These are phyloP conservation scores for Papio anubis DNA, from an alignment of 2,113 vertebrate genomes.

Conservation along the genomic window DNA sequence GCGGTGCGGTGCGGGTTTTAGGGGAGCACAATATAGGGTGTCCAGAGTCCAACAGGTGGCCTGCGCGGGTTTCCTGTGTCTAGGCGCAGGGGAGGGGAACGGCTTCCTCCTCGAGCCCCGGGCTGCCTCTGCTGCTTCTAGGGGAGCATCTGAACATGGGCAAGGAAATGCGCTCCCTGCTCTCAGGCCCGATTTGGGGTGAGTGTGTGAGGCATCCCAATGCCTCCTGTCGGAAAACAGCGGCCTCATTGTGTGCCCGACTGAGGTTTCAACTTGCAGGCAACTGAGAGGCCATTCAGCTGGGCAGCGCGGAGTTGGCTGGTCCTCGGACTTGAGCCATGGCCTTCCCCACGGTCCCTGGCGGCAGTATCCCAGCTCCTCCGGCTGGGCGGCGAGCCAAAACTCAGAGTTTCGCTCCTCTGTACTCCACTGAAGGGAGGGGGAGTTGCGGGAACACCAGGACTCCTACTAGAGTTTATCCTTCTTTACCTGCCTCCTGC, in stretches of 20 bases:
- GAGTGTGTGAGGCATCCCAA: constrained; percentile 73
- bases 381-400: constrained; percentile 25
- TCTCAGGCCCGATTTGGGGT: constrained; percentile 10
- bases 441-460: not conserved
- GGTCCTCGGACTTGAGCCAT: not conserved
- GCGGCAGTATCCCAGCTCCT: not conserved
- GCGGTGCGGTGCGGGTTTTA: not conserved
- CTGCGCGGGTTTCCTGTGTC: not conserved
- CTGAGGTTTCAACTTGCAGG: constrained; percentile 74
- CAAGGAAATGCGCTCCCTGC: constrained; percentile 50
- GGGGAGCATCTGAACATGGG: not conserved
- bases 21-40: not conserved
- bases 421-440: not conserved
- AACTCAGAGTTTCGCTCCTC: constrained; percentile 5
- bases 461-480: not conserved
- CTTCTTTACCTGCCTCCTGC: not conserved
- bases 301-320: constrained; percentile 42
- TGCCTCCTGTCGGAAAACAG: constrained; percentile 70
- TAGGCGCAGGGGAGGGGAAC: not conserved
- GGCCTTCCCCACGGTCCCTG: constrained; percentile 29
- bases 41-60: constrained; percentile 71
- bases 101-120: not conserved
- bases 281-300: constrained; percentile 77
- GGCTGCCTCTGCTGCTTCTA: not conserved
- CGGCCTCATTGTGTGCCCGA: constrained; percentile 66